These are phyloP conservation scores for Hirudinaria manillensis DNA, from an alignment of 2,888 invertebrate species.

Conservation along the genomic window DNA sequence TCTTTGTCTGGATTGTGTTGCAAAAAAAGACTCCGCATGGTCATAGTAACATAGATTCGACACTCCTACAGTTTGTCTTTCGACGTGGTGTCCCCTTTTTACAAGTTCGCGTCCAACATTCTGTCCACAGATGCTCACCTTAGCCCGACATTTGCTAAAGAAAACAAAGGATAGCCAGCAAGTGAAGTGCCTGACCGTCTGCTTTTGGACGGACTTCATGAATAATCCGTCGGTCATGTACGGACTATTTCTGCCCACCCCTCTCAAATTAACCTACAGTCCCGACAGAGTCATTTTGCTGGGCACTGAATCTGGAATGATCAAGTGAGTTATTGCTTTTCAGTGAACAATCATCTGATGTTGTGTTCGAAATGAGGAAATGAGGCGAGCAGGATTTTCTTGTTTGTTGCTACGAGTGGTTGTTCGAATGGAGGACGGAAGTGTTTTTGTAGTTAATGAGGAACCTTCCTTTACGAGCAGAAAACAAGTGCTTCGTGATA, in stretches of 20 bases:
- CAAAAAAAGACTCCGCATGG: too few species aligned
- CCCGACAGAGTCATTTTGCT: constrained; percentile 30
- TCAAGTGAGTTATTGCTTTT: constrained; percentile 24
- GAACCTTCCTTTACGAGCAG: too few species aligned
- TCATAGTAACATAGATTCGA: too few species aligned
- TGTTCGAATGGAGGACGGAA: too few species aligned
- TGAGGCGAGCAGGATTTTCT: not conserved
- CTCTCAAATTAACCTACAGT: constrained; percentile 32
- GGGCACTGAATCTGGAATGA: constrained; percentile 33
- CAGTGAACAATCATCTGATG: not conserved
- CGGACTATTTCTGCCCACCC: constrained; percentile 32
- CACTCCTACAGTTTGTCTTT: too few species aligned
- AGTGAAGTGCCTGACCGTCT: constrained; percentile 31
- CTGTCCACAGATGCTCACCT: constrained; percentile 27
- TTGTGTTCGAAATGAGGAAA: not conserved
- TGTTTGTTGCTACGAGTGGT: not conserved
- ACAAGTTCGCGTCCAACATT: too few species aligned
- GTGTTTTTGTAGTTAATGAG: too few species aligned
- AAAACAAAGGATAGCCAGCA: constrained; percentile 33
- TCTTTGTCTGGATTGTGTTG: too few species aligned
- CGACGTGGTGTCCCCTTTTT: too few species aligned
- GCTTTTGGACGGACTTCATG: constrained; percentile 33
- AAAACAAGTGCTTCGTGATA: too few species aligned
- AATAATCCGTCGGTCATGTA: constrained; percentile 34
- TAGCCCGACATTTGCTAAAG: constrained; percentile 31